Base-by-base conservation (phyloP, 2,797 vertebrate species). In the Phoeniculus purpureus region DNA sequence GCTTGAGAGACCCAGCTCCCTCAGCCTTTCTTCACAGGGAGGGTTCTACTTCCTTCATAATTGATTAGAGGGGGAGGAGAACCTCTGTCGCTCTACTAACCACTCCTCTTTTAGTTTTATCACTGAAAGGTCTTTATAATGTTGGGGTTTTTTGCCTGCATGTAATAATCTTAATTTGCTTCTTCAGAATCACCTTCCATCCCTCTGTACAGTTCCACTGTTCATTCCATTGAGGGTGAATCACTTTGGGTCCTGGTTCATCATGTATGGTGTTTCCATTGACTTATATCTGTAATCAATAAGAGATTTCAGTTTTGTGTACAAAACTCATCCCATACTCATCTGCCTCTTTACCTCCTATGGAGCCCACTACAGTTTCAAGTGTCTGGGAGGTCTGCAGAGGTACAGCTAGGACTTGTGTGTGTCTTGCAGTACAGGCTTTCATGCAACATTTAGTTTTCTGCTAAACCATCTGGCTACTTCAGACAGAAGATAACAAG, bases 221-320 rank as follows among this genome's bases (percentile, higher is more conserved):
- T 37, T 22, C 52, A n/a, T 81, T 50, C 27, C 27, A 15, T 45
- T 29, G 47, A 65, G 50, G 67, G 31, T 27, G 37, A 76, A 55
- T 62, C 60, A 2, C 76, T 87, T 79, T 74, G n/a, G 75, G 68
- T 70, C 31, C 56, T 37, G 25, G 27, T 54, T 66, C 34, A 32
- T 62, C 29, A 25, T 43, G 26, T 92, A 4, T 0, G 7, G 15
- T 72, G 12, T 56, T 79, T 54, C 64, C 23, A 9, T 45, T 20
- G 48, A 15, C 1, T 91, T 48, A 0, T 8, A 4, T 6, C 29
- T 58, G 25, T n/a, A 51, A 61, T 18, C 32, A 23, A 1, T 4
- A 15, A 34, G n/a, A 64, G 66, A 64, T 91, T 74, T 61, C 58
- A 68, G 40, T 54, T 40, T n/a, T 13, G 9, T 16, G 8, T 34